Evolutionary conservation across 2,888 invertebrate species (phyloP), one percentile per base, ranked within the genome.

Genomic region (Pseudococcus longispinus): DNA sequence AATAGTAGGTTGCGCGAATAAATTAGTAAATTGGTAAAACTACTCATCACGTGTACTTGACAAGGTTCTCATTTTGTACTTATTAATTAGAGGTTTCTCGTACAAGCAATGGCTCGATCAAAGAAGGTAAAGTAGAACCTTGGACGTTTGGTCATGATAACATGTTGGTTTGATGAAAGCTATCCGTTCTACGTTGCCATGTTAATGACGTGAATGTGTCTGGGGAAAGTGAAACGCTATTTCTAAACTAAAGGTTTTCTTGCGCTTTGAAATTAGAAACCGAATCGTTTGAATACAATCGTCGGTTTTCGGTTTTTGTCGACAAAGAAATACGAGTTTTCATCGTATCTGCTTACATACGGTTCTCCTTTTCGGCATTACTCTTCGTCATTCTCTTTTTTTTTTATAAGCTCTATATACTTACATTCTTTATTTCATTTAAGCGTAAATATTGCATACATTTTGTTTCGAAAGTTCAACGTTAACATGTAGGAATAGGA

Each of bases 1-100:
- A 70, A 70, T 70, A 8, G 70, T 70, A 70, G 70, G 70, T 70
- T 70, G 29, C 18, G 70, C 70, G 70, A 70, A 70, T 70, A 70
- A 70, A 70, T 70, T 26, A 70, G 70, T 70, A 70, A 70, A 70
- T 70, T 70, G 29, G 70, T 29, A 29, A 29, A 70, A 70, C 70
- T 29, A 29, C 70, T 70, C 70, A 29, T 70, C 70, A 70, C 29
- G 70, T 70, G 18, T 70, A 29, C 70, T 70, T 70, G 29, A 70
- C 29, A 29, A 70, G 70, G 26, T 70, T 70, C 70, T 70, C 70
- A 70, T 70, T 60, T 70, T 29, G 32, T 70, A 70, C 70, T 70
- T 70, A 70, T 70, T 70, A 70, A 70, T 70, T 70, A 70, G 32
- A 29, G 29, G 70, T 29, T 70, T 29, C 70, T 70, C 29, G 70